phyloP scores from a whole-genome alignment of 2,113 vertebrate species.

The Cinclus cinclus region DNA sequence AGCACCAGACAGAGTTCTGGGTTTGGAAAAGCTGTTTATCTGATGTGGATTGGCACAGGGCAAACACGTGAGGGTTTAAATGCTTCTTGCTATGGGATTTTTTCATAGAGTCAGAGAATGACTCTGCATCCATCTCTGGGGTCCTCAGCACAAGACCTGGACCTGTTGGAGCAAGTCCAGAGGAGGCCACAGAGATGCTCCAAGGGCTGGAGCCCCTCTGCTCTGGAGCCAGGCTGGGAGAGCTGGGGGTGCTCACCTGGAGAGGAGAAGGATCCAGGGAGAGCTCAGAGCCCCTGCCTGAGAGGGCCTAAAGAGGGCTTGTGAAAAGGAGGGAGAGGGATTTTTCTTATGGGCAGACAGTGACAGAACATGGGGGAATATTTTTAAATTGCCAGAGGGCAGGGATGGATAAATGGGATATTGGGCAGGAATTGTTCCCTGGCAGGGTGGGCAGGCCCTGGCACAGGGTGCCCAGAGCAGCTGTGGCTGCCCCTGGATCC shows the following conservation, averaged over 20 bases:
- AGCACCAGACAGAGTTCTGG: neutral
- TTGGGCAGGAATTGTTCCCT: neutral
- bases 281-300: neutral
- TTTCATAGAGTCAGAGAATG: neutral
- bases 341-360: neutral
- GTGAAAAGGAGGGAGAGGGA: neutral
- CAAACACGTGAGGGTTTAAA: neutral
- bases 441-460: neutral
- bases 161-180: accelerated
- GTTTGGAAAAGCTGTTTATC: neutral
- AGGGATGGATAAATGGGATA: accelerated
- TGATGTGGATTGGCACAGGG: neutral
- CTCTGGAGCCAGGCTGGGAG: neutral
- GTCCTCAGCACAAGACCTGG: neutral
- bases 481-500: neutral
- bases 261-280: neutral
- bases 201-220: neutral
- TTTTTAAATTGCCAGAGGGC: neutral
- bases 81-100: neutral
- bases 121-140: neutral
- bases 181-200: neutral
- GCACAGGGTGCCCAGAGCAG: neutral
- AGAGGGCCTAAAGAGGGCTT: neutral
- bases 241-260: neutral
- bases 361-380: accelerated